phyloP scores from a whole-genome alignment of 2,113 vertebrate species.

The Microcebus griseorufus region DNA sequence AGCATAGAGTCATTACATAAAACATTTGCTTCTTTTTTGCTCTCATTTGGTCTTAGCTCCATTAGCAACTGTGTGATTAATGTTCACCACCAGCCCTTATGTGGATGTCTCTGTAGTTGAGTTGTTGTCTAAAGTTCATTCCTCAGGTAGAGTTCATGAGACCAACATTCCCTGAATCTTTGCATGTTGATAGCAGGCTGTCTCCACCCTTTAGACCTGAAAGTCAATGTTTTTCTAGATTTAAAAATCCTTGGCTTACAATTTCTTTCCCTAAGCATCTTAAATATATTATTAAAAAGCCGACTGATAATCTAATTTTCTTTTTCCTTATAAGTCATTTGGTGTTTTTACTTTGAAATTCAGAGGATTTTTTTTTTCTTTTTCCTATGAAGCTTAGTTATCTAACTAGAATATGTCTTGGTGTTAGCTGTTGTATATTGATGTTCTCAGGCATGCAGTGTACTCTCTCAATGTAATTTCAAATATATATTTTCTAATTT shows the following conservation, averaged over 20 bases:
- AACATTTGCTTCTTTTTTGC: not conserved
- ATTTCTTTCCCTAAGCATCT: not conserved
- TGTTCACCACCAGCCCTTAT: not conserved
- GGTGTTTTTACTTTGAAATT: not conserved
- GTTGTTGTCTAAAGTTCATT: not conserved
- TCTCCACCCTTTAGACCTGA: not conserved
- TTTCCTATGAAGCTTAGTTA: not conserved
- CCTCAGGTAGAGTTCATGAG: not conserved
- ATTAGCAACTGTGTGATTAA: not conserved
- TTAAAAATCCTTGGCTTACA: not conserved
- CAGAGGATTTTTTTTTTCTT: not conserved
- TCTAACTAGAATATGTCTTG: not conserved
- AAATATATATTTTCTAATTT: not conserved
- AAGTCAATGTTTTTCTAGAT: conserved; percentile 5
- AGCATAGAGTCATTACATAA: not conserved
- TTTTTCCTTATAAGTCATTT: not conserved
- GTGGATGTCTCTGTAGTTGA: not conserved
- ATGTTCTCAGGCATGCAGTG: not conserved
- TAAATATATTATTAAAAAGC: not conserved
- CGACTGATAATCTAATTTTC: not conserved
- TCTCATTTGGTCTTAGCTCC: not conserved
- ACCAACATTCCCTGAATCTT: not conserved
- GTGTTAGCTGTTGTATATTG: not conserved
- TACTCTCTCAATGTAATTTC: not conserved
- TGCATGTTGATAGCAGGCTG: not conserved